Evolutionary conservation across 2,888 invertebrate genomes (phyloP), one percentile per base, ranked within the genome.

Genomic region (Lasioglossum zephyrum): DNA sequence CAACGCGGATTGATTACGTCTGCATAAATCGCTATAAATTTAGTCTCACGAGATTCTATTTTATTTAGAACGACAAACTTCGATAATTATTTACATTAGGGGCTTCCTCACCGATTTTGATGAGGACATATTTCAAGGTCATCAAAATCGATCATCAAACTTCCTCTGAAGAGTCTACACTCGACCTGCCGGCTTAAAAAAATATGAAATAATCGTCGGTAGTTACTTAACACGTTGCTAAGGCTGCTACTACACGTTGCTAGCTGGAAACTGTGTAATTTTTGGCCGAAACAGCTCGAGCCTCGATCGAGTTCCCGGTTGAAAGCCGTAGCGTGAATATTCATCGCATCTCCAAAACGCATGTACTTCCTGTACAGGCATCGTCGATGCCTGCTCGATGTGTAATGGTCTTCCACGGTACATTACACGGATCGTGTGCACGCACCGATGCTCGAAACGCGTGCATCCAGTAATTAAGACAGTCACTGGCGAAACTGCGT

Each of bases 381-480:
- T 66, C 39, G 22, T 66, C 31, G 31, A 63, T 66, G 31, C 31
- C 22, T 44, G 22, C 60, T 66, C 41, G 60, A 22, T 18, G 44
- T 41, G 26, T 16, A 63, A 76, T 63, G 60, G 41, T n/a, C 41
- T 44, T 76, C 18, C 41, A 70, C 18, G 70, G 11, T 18, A 11
- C 53, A n/a, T 77, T 22, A 63, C 63, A 41, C n/a, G 39, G 31
- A 47, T 66, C 36, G 49, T 49, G 18, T 60, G 44, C 78, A 44
- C 16, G 31, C 57, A 41, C 78, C 69, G 70, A 53, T 72, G 84
- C 39, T 77, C 39, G 69, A 69, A 85, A 72, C 78, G 78, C 76
- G 79, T 84, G 82, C 84, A 75, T 81, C 82, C 80, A 75, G 82
- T 79, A 87, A 91, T 90, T 90, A 90, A 88, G 90, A 90, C 84